Evolutionary conservation across 1,140 invertebrate species (phyloP).

Genomic region (Lepidostoma basale): DNA sequence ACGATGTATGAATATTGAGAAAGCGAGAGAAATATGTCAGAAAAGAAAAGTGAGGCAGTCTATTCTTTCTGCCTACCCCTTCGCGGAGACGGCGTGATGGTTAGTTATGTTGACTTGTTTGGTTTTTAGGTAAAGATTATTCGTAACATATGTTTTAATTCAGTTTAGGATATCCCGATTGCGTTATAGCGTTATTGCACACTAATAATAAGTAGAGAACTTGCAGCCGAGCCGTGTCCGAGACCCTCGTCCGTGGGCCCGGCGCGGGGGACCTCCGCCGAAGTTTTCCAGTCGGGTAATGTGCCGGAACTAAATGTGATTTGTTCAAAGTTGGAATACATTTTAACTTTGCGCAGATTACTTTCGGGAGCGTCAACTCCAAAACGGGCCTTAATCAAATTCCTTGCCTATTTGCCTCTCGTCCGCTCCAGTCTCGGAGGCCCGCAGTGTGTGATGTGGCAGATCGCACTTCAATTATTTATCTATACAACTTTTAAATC

Average conservation of each 20-base stretch:
- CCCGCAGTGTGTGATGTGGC: neutral
- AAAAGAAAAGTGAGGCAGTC: too few relatives aligned
- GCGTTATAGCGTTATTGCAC: too few relatives aligned
- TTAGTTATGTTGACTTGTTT: too few relatives aligned
- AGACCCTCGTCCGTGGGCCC: neutral
- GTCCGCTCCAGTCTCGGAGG: neutral
- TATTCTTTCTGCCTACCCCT: too few relatives aligned
- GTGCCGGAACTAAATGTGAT: conserved; percentile 46
- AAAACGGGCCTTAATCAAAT: conserved; percentile 26
- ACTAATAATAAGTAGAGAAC: too few relatives aligned
- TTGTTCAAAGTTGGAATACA: conserved; percentile 43
- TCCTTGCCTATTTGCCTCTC: neutral
- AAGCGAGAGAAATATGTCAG: too few relatives aligned
- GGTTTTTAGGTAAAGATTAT: too few relatives aligned
- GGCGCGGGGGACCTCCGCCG: neutral
- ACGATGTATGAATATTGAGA: too few relatives aligned
- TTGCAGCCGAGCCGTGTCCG: too few relatives aligned
- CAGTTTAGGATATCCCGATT: too few relatives aligned
- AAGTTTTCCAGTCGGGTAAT: conserved; percentile 40
- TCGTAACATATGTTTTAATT: too few relatives aligned
- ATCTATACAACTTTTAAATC: neutral
- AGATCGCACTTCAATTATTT: neutral
- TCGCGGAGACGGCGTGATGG: too few relatives aligned
- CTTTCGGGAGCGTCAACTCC: conserved; percentile 27
- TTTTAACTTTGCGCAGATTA: conserved; percentile 45